Evolutionary conservation across 2,113 vertebrate genomes (phyloP), one percentile per base, ranked within the genome.

Genomic region (Amphiprion ocellaris): DNA sequence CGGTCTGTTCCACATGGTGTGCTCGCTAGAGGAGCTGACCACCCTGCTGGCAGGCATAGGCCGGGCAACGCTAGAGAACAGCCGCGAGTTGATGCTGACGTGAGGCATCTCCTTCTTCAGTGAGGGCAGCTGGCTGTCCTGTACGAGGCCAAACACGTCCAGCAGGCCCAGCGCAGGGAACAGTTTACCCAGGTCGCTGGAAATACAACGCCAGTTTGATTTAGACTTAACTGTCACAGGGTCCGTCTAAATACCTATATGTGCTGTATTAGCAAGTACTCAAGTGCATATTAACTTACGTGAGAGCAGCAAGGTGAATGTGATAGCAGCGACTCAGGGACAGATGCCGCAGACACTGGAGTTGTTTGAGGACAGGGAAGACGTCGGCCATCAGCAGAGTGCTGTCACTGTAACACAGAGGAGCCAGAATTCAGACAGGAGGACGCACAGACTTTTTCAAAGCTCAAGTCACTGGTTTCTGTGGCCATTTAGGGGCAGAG

Each of bases 311-410:
- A 3, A 96, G 94, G 78, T 96, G 92, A 64, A 99, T 96, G 92
- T 97, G 96, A 0, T 99, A 99, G 89, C 98, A 99, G 81, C 97
- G 96, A 39, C 97, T 98, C 84, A 99, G 94, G 8, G 94, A 95
- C 24, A 99, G 93, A 58, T 99, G 96, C 66, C 92, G 86, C 66
- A 99, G 94, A 23, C 74, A 81, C 44, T 2, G 2, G 28, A 99
- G 96, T 6, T 94, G 92, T 46, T 83, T 90, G 66, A 99, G 95
- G 73, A 96, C 91, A 0, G 90, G 92, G 84, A 99, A 95, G 81
- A 95, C 95, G 75, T 97, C 96, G 0, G 93, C 90, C 33, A 95
- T 97, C 86, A 99, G 90, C 90, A 96, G 94, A 55, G 97, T 92
- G 8, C 96, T 98, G 90, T 99, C 97, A 69, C 97, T 99, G 94